A percentile compares a stretch with the other conserved stretches of the same genome.
phyloP scores from a whole-genome alignment of 2,888 invertebrate species.

The Leucoma salicis region DNA sequence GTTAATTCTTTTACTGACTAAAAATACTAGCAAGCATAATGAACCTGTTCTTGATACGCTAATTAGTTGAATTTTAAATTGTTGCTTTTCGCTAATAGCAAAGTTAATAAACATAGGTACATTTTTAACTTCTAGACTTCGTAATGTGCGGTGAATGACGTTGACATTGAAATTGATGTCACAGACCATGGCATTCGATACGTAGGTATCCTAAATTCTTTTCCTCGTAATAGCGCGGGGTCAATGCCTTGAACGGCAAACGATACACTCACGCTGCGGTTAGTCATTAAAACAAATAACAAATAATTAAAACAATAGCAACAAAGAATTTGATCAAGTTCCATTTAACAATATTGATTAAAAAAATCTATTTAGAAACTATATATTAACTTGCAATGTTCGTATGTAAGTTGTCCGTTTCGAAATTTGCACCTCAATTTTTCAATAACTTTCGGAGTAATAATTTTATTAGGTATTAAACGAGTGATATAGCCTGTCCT shows the following conservation, averaged over 20 bases:
- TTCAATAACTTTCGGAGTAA: too few relatives aligned
- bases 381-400: too few relatives aligned
- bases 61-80: background rate
- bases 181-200: slow-evolving; percentile 29
- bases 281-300: slow-evolving; percentile 35
- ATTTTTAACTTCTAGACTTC: background rate
- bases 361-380: too few relatives aligned
- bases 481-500: too few relatives aligned
- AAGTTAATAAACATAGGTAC: background rate
- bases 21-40: background rate
- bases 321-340: slow-evolving; percentile 33
- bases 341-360: too few relatives aligned
- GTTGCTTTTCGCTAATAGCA: background rate
- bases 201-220: slow-evolving; percentile 39
- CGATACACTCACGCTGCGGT: slow-evolving; percentile 20
- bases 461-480: too few relatives aligned
- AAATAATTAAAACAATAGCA: slow-evolving; percentile 32
- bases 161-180: slow-evolving; percentile 52
- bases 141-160: slow-evolving; percentile 11
- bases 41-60: background rate
- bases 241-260: slow-evolving; percentile 36
- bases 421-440: too few relatives aligned
- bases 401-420: too few relatives aligned
- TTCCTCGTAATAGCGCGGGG: slow-evolving; percentile 35
- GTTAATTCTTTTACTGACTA: background rate